A percentile compares a stretch with the other conserved stretches of the same genome.
These are phyloP conservation scores for Pantherophis alleghaniensis DNA, from an alignment of 2,797 vertebrate genomes.

Conservation along the genomic window DNA sequence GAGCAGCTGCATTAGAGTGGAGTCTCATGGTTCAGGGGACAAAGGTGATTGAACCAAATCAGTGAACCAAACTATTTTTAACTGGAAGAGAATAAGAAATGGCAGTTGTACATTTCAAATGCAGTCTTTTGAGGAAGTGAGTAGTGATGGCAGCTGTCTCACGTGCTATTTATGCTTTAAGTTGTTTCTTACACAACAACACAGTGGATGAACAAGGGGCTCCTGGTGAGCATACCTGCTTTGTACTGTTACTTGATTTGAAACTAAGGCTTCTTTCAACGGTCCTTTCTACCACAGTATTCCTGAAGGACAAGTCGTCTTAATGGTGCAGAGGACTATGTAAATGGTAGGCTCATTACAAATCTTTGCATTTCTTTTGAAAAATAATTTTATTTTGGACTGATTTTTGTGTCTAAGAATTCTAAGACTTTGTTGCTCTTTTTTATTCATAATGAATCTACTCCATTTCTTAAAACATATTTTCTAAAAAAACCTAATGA, in stretches of 20 bases:
- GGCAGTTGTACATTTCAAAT: constrained; percentile 33
- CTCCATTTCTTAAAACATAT: neutral
- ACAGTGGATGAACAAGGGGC: neutral
- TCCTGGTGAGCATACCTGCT: constrained; percentile 8
- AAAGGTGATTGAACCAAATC: neutral
- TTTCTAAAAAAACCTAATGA: neutral
- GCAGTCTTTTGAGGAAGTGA: constrained; percentile 62
- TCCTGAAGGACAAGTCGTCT: constrained; percentile 1
- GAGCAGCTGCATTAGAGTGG: neutral
- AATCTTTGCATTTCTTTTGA: constrained; percentile 18
- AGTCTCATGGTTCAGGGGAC: neutral
- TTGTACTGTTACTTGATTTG: constrained; percentile 21
- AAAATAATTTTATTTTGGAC: constrained; percentile 13
- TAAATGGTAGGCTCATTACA: constrained; percentile 67
- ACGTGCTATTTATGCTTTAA: constrained; percentile 41
- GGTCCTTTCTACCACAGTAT: constrained; percentile 12
- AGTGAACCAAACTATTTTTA: constrained; percentile 7
- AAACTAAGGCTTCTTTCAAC: constrained; percentile 10
- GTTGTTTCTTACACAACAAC: constrained; percentile 1
- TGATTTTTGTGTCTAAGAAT: neutral
- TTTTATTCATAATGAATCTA: neutral
- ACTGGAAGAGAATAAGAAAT: constrained; percentile 17
- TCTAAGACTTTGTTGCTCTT: neutral
- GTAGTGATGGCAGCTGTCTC: constrained; percentile 43
- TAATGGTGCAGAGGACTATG: constrained; percentile 42